These are phyloP conservation scores for Periophthalmus magnuspinnatus DNA, from an alignment of 2,797 vertebrate species.

Conservation along the genomic window DNA sequence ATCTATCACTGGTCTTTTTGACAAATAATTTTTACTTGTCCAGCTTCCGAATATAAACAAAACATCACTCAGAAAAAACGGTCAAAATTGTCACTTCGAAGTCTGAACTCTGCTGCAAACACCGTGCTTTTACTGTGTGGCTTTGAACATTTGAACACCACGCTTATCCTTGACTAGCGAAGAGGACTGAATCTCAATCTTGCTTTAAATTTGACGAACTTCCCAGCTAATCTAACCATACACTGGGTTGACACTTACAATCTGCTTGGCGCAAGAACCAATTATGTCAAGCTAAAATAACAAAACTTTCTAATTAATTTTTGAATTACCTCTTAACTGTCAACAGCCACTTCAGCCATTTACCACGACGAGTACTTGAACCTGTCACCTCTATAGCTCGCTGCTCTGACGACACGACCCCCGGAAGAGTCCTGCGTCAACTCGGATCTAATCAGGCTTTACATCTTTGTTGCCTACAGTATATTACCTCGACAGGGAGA, in stretches of 20 bases:
- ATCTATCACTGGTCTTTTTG: too few relatives aligned
- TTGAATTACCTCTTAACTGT: background rate
- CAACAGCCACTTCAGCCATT: background rate
- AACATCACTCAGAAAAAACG: too few relatives aligned
- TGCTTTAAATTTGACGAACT: too few relatives aligned
- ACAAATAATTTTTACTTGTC: too few relatives aligned
- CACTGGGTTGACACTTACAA: background rate
- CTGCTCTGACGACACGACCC: slow-evolving; percentile 1
- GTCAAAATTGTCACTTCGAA: too few relatives aligned
- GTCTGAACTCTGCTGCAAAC: too few relatives aligned
- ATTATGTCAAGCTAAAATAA: background rate
- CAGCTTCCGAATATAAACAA: too few relatives aligned
- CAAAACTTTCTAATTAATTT: background rate
- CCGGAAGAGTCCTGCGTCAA: background rate
- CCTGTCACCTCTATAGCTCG: background rate
- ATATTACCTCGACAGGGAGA: slow-evolving; percentile 39
- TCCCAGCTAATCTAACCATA: too few relatives aligned
- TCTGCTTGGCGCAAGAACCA: background rate
- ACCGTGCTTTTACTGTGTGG: too few relatives aligned
- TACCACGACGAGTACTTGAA: background rate
- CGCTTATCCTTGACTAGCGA: too few relatives aligned
- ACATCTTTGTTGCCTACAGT: slow-evolving; percentile 1
- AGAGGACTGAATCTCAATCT: too few relatives aligned
- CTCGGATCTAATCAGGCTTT: background rate
- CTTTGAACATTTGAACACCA: too few relatives aligned